These are phyloP conservation scores for Hydrolagus colliei DNA, from an alignment of 2,797 vertebrate genomes.

Conservation along the genomic window DNA sequence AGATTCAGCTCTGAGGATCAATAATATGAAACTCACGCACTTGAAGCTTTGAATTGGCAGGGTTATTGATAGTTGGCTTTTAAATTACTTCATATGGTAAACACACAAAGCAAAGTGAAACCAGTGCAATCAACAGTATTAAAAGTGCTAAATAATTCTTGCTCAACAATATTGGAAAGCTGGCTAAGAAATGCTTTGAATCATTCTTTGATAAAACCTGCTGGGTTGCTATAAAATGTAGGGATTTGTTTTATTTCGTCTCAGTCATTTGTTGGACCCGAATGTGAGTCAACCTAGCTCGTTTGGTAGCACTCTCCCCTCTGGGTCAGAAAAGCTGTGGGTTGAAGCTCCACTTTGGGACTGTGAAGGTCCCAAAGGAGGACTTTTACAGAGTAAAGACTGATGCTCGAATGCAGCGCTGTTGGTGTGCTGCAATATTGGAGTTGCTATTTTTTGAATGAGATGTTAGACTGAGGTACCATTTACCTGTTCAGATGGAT, in stretches of 20 bases:
- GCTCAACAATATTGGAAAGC: background rate
- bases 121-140: background rate
- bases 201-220: background rate
- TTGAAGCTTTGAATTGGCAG: background rate
- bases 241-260: background rate
- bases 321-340: background rate
- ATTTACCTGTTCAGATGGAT: too few relatives aligned
- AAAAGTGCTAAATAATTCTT: slow-evolving; percentile 7
- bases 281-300: background rate
- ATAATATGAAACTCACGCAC: background rate
- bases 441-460: too few relatives aligned
- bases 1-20: background rate
- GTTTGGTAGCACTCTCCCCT: background rate
- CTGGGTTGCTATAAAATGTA: background rate
- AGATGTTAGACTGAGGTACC: too few relatives aligned
- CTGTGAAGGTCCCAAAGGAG: background rate
- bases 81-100: background rate
- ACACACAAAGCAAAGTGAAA: background rate
- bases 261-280: too few relatives aligned
- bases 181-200: background rate
- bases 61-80: background rate
- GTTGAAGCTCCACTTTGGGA: too few relatives aligned
- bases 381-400: too few relatives aligned
- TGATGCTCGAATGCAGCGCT: too few relatives aligned
- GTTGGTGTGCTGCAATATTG: too few relatives aligned